A percentile compares a stretch with the other conserved stretches of the same genome.
Evolutionary conservation across 2,797 vertebrate genomes (phyloP).

Genomic region (Macropodus opercularis): DNA sequence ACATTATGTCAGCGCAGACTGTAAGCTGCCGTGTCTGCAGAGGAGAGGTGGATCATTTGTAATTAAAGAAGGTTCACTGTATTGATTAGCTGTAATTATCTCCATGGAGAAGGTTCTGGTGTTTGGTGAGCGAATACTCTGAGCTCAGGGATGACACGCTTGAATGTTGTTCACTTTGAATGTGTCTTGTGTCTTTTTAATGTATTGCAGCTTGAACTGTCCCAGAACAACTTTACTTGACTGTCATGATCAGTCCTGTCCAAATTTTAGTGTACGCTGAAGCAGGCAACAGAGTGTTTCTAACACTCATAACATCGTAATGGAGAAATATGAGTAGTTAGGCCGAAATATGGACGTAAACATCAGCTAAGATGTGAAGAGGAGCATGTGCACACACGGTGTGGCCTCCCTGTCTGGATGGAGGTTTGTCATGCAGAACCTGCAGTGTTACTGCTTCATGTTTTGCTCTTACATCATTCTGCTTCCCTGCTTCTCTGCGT

Average conservation of each 20-base stretch:
- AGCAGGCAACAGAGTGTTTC: neutral
- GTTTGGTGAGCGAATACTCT: constrained; percentile 32
- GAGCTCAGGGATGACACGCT: constrained; percentile 8
- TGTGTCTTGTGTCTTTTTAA: neutral
- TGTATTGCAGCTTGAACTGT: neutral
- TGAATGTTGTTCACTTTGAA: constrained; percentile 10
- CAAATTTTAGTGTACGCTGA: too few relatives aligned
- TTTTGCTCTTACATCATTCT: constrained; percentile 66
- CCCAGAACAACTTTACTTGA: neutral
- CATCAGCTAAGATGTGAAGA: neutral
- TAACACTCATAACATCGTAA: neutral
- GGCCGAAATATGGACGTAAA: neutral
- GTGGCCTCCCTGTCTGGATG: constrained; percentile 47
- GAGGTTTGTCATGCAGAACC: constrained; percentile 41
- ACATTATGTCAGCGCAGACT: constrained; percentile 12
- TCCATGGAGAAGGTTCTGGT: constrained; percentile 21
- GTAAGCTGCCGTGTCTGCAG: constrained; percentile 16
- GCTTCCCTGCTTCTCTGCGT: constrained; percentile 9
- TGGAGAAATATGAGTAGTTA: neutral
- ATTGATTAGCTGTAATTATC: constrained; percentile 35
- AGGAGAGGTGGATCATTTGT: constrained; percentile 26
- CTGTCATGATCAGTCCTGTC: neutral
- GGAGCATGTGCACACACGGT: neutral
- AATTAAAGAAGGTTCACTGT: constrained; percentile 38
- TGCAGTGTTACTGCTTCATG: constrained; percentile 52